Evolutionary conservation across 2,888 invertebrate species (phyloP).

Genomic region (Tachystola acroxantha): DNA sequence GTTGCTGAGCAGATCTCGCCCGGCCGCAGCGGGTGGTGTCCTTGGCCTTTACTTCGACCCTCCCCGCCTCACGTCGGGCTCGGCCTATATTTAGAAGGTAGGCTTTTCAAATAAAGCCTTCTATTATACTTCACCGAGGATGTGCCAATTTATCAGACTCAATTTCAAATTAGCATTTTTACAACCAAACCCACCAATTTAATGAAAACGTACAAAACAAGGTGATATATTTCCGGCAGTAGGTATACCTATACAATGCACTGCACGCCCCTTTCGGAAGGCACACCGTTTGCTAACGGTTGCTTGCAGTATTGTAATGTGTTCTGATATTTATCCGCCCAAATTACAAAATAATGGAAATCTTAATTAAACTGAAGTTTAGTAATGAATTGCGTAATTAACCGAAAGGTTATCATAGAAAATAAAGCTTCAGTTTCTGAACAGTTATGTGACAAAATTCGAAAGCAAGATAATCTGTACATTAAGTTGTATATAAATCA

Average conservation of each 20-base stretch:
- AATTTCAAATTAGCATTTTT: too few relatives aligned
- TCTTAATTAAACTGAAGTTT: background rate
- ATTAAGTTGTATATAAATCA: too few relatives aligned
- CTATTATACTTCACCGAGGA: too few relatives aligned
- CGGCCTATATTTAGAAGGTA: constrained; percentile 29
- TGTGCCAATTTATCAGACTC: too few relatives aligned
- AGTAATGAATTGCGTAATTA: too few relatives aligned
- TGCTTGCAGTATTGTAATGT: constrained; percentile 34
- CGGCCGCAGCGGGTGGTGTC: constrained; percentile 31
- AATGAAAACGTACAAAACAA: constrained; percentile 13
- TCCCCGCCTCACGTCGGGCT: constrained; percentile 23
- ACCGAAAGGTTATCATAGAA: too few relatives aligned
- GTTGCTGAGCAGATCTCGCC: constrained; percentile 44
- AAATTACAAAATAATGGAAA: background rate
- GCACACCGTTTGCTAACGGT: constrained; percentile 52
- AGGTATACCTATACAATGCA: constrained; percentile 7
- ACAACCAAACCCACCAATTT: too few relatives aligned
- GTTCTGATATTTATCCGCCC: constrained; percentile 24
- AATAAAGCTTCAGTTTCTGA: too few relatives aligned
- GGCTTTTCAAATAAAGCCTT: background rate
- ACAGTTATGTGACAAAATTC: too few relatives aligned
- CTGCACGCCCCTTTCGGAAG: constrained; percentile 48
- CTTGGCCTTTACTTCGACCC: constrained; percentile 43
- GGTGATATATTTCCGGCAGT: constrained; percentile 48
- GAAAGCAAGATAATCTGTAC: too few relatives aligned